phyloP scores from a whole-genome alignment of 1,140 invertebrate genomes.

The Cotesia typhae region DNA sequence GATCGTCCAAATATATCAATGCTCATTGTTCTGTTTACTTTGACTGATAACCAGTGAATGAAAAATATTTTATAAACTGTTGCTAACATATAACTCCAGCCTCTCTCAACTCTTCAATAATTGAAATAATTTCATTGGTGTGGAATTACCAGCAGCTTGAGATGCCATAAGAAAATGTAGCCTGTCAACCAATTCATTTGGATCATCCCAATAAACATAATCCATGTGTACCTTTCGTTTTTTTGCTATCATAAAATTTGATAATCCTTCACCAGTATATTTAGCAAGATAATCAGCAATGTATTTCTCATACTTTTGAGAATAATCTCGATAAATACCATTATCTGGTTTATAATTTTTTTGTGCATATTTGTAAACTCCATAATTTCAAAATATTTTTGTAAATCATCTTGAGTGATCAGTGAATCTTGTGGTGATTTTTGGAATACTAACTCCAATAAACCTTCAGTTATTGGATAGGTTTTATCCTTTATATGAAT shows the following conservation, averaged over 20 bases:
- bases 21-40: constrained; percentile 20
- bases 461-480: too few species aligned
- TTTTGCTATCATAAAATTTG: neutral
- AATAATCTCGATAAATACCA: neutral
- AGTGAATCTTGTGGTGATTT: too few species aligned
- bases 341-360: too few species aligned
- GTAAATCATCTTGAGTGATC: too few species aligned
- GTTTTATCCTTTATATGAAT: too few species aligned
- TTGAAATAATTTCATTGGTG: constrained; percentile 24
- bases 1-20: constrained; percentile 38
- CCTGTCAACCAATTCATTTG: constrained; percentile 19
- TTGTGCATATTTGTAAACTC: too few species aligned
- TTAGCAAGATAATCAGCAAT: neutral
- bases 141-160: constrained; percentile 17
- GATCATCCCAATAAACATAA: constrained; percentile 22
- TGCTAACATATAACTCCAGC: constrained; percentile 26
- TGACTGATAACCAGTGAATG: neutral
- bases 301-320: neutral
- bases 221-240: neutral
- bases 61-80: neutral
- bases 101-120: constrained; percentile 20
- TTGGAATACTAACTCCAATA: too few species aligned
- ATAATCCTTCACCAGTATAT: neutral
- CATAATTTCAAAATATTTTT: too few species aligned
- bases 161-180: constrained; percentile 11